phyloP scores from a whole-genome alignment of 1,140 invertebrate genomes.

The Caenorhabditis briggsae region DNA sequence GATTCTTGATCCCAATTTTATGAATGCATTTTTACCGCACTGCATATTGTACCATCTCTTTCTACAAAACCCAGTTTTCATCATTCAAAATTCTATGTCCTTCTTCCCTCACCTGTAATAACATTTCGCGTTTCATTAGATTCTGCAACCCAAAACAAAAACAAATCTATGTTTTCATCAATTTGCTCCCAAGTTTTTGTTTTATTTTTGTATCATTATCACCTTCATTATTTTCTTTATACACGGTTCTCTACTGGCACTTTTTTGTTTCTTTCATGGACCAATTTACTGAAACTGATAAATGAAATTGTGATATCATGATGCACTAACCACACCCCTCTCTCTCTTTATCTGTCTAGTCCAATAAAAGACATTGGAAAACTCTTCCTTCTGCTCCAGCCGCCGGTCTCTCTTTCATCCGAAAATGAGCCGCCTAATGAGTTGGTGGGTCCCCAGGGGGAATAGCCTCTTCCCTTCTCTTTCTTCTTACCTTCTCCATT shows the following conservation, averaged over 20 bases:
- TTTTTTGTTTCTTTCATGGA: constrained; percentile 19
- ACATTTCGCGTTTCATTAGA: not conserved
- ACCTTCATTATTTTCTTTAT: constrained; percentile 5
- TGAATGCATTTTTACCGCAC: not conserved
- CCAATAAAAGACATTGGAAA: not conserved
- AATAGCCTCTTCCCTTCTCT: not conserved
- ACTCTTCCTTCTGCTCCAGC: not conserved
- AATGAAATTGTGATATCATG: constrained; percentile 38
- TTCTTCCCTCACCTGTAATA: not conserved
- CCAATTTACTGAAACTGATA: constrained; percentile 48
- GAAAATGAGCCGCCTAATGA: constrained; percentile 54
- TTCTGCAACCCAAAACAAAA: not conserved
- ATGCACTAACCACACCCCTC: not conserved
- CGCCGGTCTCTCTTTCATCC: not conserved
- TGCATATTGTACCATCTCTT: not conserved
- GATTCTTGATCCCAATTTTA: constrained; percentile 7
- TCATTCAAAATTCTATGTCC: constrained; percentile 8
- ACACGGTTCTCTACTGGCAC: constrained; percentile 35
- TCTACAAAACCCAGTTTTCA: not conserved
- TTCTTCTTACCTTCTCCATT: constrained; percentile 30
- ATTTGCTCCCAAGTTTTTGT: not conserved
- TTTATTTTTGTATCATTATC: constrained; percentile 36
- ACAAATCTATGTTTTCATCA: not conserved
- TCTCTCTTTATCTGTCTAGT: not conserved
- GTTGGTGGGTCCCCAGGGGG: constrained; percentile 46